A percentile compares a stretch with the other conserved stretches of the same genome.
phyloP scores from a whole-genome alignment of 2,888 invertebrate species.

The Athalia circularis region DNA sequence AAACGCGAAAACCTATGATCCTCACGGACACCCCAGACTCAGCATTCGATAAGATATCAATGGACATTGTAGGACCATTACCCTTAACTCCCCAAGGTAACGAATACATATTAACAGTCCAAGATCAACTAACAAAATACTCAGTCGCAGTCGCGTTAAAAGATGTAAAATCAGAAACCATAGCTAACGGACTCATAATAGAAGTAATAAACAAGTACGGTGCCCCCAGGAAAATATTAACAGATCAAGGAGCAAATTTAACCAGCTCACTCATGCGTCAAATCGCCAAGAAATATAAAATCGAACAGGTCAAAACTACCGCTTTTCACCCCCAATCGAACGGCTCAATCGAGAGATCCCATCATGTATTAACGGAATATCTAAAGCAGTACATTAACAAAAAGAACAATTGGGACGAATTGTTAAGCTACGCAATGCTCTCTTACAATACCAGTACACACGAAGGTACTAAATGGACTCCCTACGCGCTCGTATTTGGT shows the following conservation, averaged over 20 bases:
- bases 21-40: slow-evolving; percentile 48
- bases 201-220: slow-evolving; percentile 7
- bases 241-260: slow-evolving; percentile 32
- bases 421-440: slow-evolving; percentile 48
- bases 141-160: slow-evolving; percentile 23
- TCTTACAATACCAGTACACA: slow-evolving; percentile 52
- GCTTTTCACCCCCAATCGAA: slow-evolving; percentile 54
- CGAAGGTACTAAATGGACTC: slow-evolving; percentile 48
- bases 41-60: slow-evolving; percentile 46
- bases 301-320: slow-evolving; percentile 45
- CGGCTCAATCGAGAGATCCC: slow-evolving; percentile 52
- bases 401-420: slow-evolving; percentile 50
- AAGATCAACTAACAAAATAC: slow-evolving; percentile 39
- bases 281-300: slow-evolving; percentile 46
- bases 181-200: slow-evolving; percentile 28
- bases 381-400: slow-evolving; percentile 47
- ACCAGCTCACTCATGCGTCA: slow-evolving; percentile 34
- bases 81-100: slow-evolving; percentile 14
- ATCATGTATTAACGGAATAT: slow-evolving; percentile 51
- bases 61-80: slow-evolving; percentile 50
- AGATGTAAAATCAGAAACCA: neutral
- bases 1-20: slow-evolving; percentile 48
- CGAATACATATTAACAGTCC: slow-evolving; percentile 35
- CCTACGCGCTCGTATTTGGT: slow-evolving; percentile 51
- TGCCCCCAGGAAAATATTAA: slow-evolving; percentile 26